Evolutionary conservation across 1,140 invertebrate genomes (phyloP), one percentile per base, ranked within the genome.

Genomic region (Melitaea cinxia): DNA sequence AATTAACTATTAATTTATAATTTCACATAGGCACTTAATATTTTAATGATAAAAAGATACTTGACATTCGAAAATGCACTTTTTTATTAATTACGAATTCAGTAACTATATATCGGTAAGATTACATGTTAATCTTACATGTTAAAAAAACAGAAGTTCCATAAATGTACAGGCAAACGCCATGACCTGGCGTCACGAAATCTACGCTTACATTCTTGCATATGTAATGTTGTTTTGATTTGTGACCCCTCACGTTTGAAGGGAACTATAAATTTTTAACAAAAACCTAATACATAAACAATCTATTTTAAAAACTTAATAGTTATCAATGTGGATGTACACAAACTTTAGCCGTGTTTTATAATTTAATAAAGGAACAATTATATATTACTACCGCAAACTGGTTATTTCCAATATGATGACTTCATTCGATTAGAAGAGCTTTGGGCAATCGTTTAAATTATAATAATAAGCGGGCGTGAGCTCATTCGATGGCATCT

Each of bases 391-490:
- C 17, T 47, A 47, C 21, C 9, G 42, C 17, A 67, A 77, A 77
- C 71, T 62, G 66, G 75, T 68, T 74, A 68, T 73, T 69, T 66
- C 65, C 68, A 72, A 72, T 72, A 80, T 77, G 85, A 91, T 91
- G 88, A 88, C 88, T 91, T 91, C 85, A 91, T 91, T 88, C 76
- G 69, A 64, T 67, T 75, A 69, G 67, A 59, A 72, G 68, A 80
- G 83, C 88, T 89, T 88, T 89, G 75, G 86, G 88, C 86, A 88
- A 85, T 85, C 85, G 84, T 88, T 85, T 89, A 88, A 89, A 90
- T 90, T 91, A 91, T 89, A 86, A 89, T 88, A 90, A 91, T 91
- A 91, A 89, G 78, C 79, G 88, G 88, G 88, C 83, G 86, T 83
- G 85, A 87, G 79, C 83, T 82, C 78, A 74, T 71, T 70, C 78